Evolutionary conservation across 1,140 invertebrate genomes (phyloP), one percentile per base, ranked within the genome.

Genomic region (Penaeus indicus): DNA sequence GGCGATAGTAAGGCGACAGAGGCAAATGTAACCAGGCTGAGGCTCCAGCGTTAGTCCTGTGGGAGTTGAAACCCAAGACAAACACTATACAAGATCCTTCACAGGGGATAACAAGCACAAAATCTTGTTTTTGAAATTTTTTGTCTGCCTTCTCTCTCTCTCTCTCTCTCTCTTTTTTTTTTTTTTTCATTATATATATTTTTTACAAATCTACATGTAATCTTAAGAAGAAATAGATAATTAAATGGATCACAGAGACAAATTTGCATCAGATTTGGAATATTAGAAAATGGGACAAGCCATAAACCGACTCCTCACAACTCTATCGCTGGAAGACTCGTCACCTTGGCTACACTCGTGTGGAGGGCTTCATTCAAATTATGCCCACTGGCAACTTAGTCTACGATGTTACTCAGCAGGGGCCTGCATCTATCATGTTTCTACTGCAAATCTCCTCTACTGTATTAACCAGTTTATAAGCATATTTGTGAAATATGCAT

Each of bases 341-440:
- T 72, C 32, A 77, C 83, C 86, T 88, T 88, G 80, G 79, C 80
- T 82, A 69, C 79, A 72, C 67, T 60, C 79, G 62, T 83, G 80
- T 88, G 86, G 86, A 88, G 86, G 86, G 86, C 78, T 88, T 83
- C 86, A 83, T 72, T 88, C 79, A 88, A 83, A 88, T 88, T 83
- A 88, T 88, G 86, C 79, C 86, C 86, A 88, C 81, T 88, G 80
- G 86, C 86, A 88, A 88, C 86, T 88, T 88, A 88, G 67, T 82
- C 80, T 82, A 87, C 64, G 69, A 79, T 88, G 86, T 88, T 88
- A 62, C 86, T 88, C 77, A 67, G 67, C 67, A 82, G 47, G 83
- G 79, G 67, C 86, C 86, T 80, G 83, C 27, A 88, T 77, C 82
- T 64, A 82, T 83, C 80, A 88, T 64, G 67, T 78, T 88, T 63